A percentile compares a stretch with the other conserved stretches of the same genome.
phyloP scores from a whole-genome alignment of 2,888 invertebrate species.

The Dynastes tityus region DNA sequence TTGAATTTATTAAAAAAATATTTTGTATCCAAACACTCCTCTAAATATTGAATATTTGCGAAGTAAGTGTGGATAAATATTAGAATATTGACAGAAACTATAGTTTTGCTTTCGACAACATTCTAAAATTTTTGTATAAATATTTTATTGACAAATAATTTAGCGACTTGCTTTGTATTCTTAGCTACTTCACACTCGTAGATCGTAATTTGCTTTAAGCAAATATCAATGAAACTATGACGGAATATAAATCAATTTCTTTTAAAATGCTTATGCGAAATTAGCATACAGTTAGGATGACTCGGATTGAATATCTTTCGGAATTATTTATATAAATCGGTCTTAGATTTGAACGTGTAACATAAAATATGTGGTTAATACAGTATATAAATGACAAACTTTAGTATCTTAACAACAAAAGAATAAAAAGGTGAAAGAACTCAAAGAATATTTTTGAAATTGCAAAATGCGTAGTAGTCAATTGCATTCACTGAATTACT shows the following conservation, averaged over 20 bases:
- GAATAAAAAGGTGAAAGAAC: too few species aligned
- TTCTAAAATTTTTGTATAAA: slow-evolving; percentile 30
- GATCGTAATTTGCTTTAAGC: slow-evolving; percentile 19
- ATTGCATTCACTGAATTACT: too few species aligned
- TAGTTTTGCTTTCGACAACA: slow-evolving; percentile 1
- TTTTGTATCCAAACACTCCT: slow-evolving; percentile 6
- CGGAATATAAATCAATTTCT: neutral
- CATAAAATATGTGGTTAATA: too few species aligned
- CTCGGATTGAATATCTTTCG: too few species aligned
- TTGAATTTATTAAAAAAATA: neutral
- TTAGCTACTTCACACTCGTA: slow-evolving; percentile 18
- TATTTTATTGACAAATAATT: slow-evolving; percentile 32
- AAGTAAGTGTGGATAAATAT: neutral
- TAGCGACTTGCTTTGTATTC: slow-evolving; percentile 21
- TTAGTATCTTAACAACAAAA: too few species aligned
- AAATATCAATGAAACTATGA: slow-evolving; percentile 22
- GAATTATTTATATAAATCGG: too few species aligned
- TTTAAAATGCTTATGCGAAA: neutral
- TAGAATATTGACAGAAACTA: slow-evolving; percentile 12
- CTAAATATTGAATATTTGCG: slow-evolving; percentile 13
- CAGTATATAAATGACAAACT: too few species aligned
- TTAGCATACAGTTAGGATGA: too few species aligned
- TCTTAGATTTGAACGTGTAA: too few species aligned
- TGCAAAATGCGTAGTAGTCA: too few species aligned
- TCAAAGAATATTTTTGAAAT: too few species aligned